phyloP scores from a whole-genome alignment of 2,113 vertebrate genomes.

The Oreochromis niloticus region DNA sequence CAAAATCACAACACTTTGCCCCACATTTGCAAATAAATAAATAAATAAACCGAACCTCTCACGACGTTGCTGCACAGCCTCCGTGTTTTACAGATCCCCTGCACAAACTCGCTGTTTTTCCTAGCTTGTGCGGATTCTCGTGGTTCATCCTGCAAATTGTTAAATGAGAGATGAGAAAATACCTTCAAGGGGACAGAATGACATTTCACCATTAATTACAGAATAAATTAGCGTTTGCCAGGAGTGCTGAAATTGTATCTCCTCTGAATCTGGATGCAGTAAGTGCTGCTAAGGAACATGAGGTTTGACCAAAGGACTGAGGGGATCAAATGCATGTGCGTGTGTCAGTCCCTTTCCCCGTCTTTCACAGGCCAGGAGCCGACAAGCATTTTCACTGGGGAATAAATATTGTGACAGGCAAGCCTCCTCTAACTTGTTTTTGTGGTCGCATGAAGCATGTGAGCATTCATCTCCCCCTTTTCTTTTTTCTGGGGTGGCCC shows the following conservation, averaged over 20 bases:
- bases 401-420: conserved; percentile 26
- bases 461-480: not conserved
- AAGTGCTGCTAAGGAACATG: not conserved
- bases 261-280: conserved; percentile 10
- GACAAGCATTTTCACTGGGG: not conserved
- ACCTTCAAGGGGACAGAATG: conserved; percentile 32
- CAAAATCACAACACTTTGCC: not conserved
- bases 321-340: conserved; percentile 5
- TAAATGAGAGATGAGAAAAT: conserved; percentile 22
- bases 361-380: not conserved
- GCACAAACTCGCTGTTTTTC: not conserved
- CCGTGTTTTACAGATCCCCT: not conserved
- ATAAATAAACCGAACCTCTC: not conserved
- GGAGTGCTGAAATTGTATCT: conserved; percentile 36
- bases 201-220: conserved; percentile 63
- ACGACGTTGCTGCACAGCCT: not conserved
- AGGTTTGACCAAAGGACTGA: conserved; percentile 5
- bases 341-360: not conserved
- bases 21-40: not conserved
- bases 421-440: not conserved
- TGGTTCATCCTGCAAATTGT: conserved; percentile 2
- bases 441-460: not conserved
- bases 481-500: not conserved
- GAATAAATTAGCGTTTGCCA: conserved; percentile 57
- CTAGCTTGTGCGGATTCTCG: not conserved